Evolutionary conservation across 2,113 vertebrate species (phyloP), one percentile per base, ranked within the genome.

Genomic region (Nibea coibor): DNA sequence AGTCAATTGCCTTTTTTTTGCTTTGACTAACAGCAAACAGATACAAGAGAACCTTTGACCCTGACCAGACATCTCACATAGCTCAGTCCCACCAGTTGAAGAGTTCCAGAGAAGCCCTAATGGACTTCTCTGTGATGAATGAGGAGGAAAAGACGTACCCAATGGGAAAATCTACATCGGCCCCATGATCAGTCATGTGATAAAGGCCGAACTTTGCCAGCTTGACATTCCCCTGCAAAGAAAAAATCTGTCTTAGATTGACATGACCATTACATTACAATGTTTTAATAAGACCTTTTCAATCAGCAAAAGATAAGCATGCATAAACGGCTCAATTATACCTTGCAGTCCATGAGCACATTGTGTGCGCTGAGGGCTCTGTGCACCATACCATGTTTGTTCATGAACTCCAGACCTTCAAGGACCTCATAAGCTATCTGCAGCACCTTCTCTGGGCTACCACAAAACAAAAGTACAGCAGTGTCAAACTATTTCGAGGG

Each of bases 191-290:
- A 56, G 98, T 99, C 97, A 99, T 99, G 89, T 99, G 96, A 93
- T 99, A 99, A 75, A 99, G 95, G 43, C 98, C 98, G 93, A 99
- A 99, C 93, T 99, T 99, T 76, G 97, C 96, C 94, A 99, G 92
- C 78, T 98, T 99, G 75, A 97, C 92, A 2, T 97, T 96, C 11
- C 95, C 97, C 98, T 99, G 81, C 20, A 84, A 77, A 81, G 19
- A 75, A 58, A 80, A 67, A 59, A 80, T 50, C 3, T 5, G 28
- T 77, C 22, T 85, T 61, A 76, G 20, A 85, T 3, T 63, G 48
- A 24, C 45, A 26, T 39, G 35, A 39, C n/a, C 0, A 9, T 20
- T 59, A 17, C 16, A 50, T 56, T 17, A 19, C 35, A 20, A 2
- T 59, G 5, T 74, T 65, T 48, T 6, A 31, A 47, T 8, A 72